phyloP scores from a whole-genome alignment of 2,888 invertebrate genomes.

The Carabus problematicus region DNA sequence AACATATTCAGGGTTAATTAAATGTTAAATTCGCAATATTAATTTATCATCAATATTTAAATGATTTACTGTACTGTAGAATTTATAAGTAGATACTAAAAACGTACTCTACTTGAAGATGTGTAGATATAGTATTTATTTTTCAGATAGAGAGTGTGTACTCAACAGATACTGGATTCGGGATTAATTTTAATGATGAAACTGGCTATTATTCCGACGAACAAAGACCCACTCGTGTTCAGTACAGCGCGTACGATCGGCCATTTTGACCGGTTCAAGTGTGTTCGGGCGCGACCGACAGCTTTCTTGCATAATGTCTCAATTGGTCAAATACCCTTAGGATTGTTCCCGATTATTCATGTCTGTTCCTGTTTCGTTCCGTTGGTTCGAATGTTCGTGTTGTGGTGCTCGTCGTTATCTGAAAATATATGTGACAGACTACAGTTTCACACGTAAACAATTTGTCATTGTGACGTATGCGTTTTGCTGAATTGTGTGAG shows the following conservation, averaged over 20 bases:
- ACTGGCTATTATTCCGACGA: not conserved
- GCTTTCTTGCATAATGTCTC: conserved; percentile 22
- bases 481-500: not conserved
- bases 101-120: not conserved
- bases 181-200: too few relatives aligned
- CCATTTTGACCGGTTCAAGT: too few relatives aligned
- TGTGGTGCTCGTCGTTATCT: conserved; percentile 65
- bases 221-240: not conserved
- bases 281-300: not conserved
- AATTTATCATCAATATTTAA: too few relatives aligned
- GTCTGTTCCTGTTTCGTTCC: conserved; percentile 66
- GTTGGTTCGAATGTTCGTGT: conserved; percentile 66
- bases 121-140: not conserved
- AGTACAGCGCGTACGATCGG: not conserved
- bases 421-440: conserved; percentile 51
- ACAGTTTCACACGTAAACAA: conserved; percentile 21
- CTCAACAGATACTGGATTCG: not conserved
- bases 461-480: conserved; percentile 14
- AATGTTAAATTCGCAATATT: too few relatives aligned
- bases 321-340: conserved; percentile 31
- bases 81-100: too few relatives aligned
- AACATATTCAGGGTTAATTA: too few relatives aligned
- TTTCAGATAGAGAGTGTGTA: not conserved
- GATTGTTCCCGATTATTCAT: conserved; percentile 48
- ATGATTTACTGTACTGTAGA: not conserved